Percentiles rank a stretch among this genome's conserved stretches.
phyloP scores from a whole-genome alignment of 1,140 invertebrate genomes.

The Drosophila kurseongensis region DNA sequence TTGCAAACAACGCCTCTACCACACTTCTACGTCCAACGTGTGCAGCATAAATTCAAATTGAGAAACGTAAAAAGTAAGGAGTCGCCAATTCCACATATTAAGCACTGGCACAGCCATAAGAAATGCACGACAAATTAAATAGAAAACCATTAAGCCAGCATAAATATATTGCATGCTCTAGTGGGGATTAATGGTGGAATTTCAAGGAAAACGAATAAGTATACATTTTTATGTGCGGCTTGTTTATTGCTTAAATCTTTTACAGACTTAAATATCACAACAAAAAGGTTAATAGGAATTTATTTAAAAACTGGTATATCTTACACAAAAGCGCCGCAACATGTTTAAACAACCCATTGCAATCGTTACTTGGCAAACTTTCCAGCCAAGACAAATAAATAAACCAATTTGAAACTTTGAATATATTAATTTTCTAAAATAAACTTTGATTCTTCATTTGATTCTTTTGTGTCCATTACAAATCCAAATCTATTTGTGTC shows the following conservation, averaged over 20 bases:
- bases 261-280: too few relatives aligned
- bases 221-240: conserved; percentile 12
- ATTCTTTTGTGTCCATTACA: conserved; percentile 6
- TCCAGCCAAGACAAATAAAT: background rate
- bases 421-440: background rate
- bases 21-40: conserved; percentile 15
- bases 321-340: too few relatives aligned
- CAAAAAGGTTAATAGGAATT: too few relatives aligned
- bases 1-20: conserved; percentile 35
- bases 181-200: conserved; percentile 20
- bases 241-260: conserved; percentile 3
- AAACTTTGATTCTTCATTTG: background rate
- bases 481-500: background rate
- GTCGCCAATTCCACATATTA: conserved; percentile 3
- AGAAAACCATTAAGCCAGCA: conserved; percentile 9
- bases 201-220: conserved; percentile 18
- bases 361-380: too few relatives aligned
- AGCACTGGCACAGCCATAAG: conserved; percentile 4
- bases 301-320: too few relatives aligned
- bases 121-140: conserved; percentile 15
- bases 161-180: conserved; percentile 8
- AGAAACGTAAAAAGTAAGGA: conserved; percentile 2
- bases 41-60: conserved; percentile 48
- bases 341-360: too few relatives aligned
- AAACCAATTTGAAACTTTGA: background rate